Evolutionary conservation across 1,140 invertebrate species (phyloP), one percentile per base, ranked within the genome.

Genomic region (Hesperophylax magnus): DNA sequence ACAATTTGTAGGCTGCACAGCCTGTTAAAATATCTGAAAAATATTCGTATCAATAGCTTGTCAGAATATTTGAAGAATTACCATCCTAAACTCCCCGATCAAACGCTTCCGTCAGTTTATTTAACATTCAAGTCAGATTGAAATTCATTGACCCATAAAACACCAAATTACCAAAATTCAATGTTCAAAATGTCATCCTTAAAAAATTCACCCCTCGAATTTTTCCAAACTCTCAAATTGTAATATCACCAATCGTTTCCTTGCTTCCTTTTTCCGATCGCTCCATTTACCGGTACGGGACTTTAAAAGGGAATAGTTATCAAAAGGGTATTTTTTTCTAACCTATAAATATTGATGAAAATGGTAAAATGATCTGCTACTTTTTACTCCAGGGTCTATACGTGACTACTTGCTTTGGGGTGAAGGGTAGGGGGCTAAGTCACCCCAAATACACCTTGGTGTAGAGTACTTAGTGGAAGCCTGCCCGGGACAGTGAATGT

Each of bases 221-320:
- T 71, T 71, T 71, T 71, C 22, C 67, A 71, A 52, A 71, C 67
- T 47, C 67, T 71, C 31, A 71, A 71, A 71, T 71, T 71, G 67
- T 52, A 71, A 71, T 71, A 20, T 52, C 67, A 71, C 67, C 67
- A 39, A 71, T 71, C 34, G 67, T 47, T 71, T 18, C 39, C 5
- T 67, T 17, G 18, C 22, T 71, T 47, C 67, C 31, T 53, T 71
- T 71, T 71, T 71, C 67, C 67, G n/a, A 71, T 71, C 17, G 67
- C 34, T 39, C 67, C 63, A 24, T 61, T 61, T 24, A 61, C 39
- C 39, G 39, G 39, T 47, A 14, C 58, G 58, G 58, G 58, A 61
- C 24, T 9, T 22, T 61, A 9, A 9, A 8, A 24, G 39, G 39
- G 14, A 20, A 20, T 24, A 22, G 9, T 67, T 61, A 14, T 27